Base-by-base conservation (phyloP, 2,113 vertebrate genomes). In the Entosphenus tridentatus region DNA sequence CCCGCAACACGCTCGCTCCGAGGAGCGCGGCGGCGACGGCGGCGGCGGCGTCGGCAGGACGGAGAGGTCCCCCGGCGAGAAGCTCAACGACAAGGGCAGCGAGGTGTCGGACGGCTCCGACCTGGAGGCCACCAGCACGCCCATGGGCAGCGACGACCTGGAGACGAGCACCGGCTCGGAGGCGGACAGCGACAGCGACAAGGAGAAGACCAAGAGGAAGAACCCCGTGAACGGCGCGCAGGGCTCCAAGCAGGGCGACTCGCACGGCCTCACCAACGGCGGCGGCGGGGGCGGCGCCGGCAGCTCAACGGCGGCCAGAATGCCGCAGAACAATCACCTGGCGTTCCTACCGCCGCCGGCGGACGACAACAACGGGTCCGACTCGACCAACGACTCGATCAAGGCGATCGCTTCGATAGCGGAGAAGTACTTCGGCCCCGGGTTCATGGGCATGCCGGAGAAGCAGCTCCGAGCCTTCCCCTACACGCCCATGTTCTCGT, bases 391-490 rank as follows among this genome's bases (percentile, higher is more conserved):
- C 13, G 93, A 98, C 83, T 98, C 93, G 55, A 98, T 98, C 73
- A 98, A 97, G 81, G 93, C 93, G 39, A 98, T 98, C 0, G 93
- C 93, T 9, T 97, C 92, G 75, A 97, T 98, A 3, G 93, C 93
- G 0, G 93, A 98, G 81, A 96, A 97, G 71, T 98, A 98, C 78
- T 98, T 98, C 16, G 93, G 93, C 57, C 87, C 93, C 1, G 92
- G 90, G 75, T 87, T 98, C 74, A 84, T 96, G 83, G 88, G 90
- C 55, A 81, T 91, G 79, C 92, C 85, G 74, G 92, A 98, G 80
- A 96, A 95, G 77, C 92, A 92, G 77, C 88, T 97, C 82, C 87
- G 84, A 71, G 80, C 87, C 0, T 79, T 98, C 72, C 89, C 90
- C 0, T 98, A 93, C 75, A 90, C 86, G 82, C 90, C 93, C 68